These are phyloP conservation scores for Ctenoplectra terminalis DNA, from an alignment of 1,140 invertebrate genomes.

Conservation along the genomic window DNA sequence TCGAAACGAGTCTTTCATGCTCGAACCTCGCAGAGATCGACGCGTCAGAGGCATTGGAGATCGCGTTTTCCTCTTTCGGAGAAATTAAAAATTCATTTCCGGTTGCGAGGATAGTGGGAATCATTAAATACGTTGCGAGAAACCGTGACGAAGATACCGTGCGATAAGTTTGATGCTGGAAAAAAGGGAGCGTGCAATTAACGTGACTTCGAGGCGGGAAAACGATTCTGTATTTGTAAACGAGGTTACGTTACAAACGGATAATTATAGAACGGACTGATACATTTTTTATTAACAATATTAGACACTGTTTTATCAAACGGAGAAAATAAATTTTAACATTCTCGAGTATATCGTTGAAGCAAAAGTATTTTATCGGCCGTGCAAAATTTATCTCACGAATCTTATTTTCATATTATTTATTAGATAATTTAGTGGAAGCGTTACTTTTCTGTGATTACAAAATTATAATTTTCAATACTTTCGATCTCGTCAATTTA, in stretches of 20 bases:
- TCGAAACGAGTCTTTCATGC: not conserved
- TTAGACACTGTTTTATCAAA: not conserved
- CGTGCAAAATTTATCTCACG: no score
- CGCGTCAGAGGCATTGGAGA: not conserved
- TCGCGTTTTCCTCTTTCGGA: not conserved
- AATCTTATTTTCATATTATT: no score
- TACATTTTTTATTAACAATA: not conserved
- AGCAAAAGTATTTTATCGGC: no score
- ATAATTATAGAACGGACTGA: not conserved
- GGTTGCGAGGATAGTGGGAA: not conserved
- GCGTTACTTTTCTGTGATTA: no score
- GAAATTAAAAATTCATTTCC: not conserved
- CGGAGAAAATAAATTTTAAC: not conserved
- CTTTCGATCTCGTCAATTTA: no score
- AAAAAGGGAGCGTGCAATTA: conserved; percentile 15
- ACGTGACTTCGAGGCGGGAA: not conserved
- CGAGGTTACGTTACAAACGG: not conserved
- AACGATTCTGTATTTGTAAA: not conserved
- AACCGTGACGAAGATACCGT: not conserved
- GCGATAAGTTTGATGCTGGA: not conserved
- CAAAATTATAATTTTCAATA: no score
- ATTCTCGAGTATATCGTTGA: no score
- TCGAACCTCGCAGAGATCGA: not conserved
- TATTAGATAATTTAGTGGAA: no score
- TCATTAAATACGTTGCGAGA: not conserved